phyloP scores from a whole-genome alignment of 2,888 invertebrate genomes.

The Eristalinus sepulchralis region DNA sequence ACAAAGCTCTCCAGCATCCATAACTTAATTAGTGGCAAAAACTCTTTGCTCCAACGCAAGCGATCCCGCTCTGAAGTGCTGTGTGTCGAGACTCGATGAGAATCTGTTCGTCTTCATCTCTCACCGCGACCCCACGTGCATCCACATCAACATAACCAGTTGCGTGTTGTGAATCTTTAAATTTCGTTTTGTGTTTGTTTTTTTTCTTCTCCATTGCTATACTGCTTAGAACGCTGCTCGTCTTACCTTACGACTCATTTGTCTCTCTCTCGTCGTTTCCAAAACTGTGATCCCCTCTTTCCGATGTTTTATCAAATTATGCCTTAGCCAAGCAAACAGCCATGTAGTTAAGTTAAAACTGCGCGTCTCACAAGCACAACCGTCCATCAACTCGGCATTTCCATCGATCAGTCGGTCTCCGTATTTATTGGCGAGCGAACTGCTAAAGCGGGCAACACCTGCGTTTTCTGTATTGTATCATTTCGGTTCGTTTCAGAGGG shows the following conservation, averaged over 20 bases:
- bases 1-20: constrained; percentile 33
- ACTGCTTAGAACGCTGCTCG: constrained; percentile 1
- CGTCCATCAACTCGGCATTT: constrained; percentile 66
- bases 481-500: constrained; percentile 10
- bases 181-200: background rate
- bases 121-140: background rate
- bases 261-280: constrained; percentile 7
- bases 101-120: background rate
- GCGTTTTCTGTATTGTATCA: constrained; percentile 3
- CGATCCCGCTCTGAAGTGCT: constrained; percentile 4
- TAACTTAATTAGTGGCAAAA: constrained; percentile 38
- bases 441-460: constrained; percentile 38
- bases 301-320: constrained; percentile 17
- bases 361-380: constrained; percentile 55
- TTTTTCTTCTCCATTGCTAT: background rate
- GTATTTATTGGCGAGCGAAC: constrained; percentile 60
- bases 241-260: constrained; percentile 28
- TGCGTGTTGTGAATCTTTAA: constrained; percentile 54
- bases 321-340: constrained; percentile 37
- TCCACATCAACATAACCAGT: constrained; percentile 1
- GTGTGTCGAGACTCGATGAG: constrained; percentile 57
- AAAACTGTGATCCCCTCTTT: constrained; percentile 49
- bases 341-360: constrained; percentile 17
- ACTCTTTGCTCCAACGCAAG: constrained; percentile 43
- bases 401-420: constrained; percentile 62